phyloP scores from a whole-genome alignment of 2,888 invertebrate genomes.

The Camponotus fellah region DNA sequence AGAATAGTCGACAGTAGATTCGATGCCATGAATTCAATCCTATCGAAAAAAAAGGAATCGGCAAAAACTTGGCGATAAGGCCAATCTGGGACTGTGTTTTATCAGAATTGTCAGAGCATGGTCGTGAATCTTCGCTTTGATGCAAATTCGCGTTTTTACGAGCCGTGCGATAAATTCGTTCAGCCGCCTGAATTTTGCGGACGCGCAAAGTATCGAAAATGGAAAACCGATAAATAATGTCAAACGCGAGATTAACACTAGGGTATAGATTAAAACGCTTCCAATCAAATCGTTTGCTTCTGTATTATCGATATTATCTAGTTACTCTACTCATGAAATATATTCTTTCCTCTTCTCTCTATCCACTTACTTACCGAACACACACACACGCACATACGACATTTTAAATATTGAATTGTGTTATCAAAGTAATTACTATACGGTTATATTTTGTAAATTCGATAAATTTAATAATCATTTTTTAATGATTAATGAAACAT shows the following conservation, averaged over 20 bases:
- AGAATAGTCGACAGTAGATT: conserved; percentile 41
- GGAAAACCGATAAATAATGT: conserved; percentile 48
- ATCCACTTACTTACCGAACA: too few relatives aligned
- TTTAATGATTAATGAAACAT: background rate
- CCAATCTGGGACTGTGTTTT: conserved; percentile 69
- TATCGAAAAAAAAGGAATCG: conserved; percentile 12
- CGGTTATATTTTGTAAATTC: background rate
- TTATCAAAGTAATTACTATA: background rate
- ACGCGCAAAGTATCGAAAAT: conserved; percentile 55
- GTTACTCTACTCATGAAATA: background rate
- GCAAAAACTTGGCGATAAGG: conserved; percentile 63
- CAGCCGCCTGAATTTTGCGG: conserved; percentile 64
- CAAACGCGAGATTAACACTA: conserved; percentile 28
- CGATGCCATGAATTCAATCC: conserved; percentile 15
- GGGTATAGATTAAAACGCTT: conserved; percentile 34
- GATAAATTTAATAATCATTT: background rate
- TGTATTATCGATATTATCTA: conserved; percentile 9
- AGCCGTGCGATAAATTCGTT: conserved; percentile 70
- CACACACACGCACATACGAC: background rate
- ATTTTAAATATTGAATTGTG: conserved; percentile 13
- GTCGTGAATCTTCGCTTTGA: conserved; percentile 77
- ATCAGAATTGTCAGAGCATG: conserved; percentile 71
- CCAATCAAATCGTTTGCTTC: conserved; percentile 29
- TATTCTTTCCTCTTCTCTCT: background rate
- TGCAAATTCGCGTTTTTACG: conserved; percentile 76